Evolutionary conservation across 2,113 vertebrate species (phyloP), one percentile per base, ranked within the genome.

Genomic region (Chloropsis cyanopogon): DNA sequence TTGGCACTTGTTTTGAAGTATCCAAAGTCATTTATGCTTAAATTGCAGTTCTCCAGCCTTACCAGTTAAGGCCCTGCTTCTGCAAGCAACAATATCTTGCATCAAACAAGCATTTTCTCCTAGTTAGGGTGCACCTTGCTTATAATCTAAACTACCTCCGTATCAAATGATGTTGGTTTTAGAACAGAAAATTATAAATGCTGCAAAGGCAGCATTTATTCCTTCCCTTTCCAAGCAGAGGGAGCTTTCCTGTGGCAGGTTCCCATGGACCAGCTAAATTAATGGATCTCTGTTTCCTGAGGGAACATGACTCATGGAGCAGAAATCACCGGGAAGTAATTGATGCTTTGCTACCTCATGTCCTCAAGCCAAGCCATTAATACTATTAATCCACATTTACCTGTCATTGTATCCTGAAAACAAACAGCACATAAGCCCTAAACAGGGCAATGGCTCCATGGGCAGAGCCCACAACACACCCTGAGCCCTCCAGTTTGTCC

Each of bases 341-440:
- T 15, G 60, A 47, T 76, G 65, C 52, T 92, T 84, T 81, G 65
- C 72, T 84, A 49, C 82, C 75, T 85, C 61, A 2, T 1, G 11
- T n/a, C 12, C 42, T 90, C 50, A 9, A 54, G 52, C 12, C 24
- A 6, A 79, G 47, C 37, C 52, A 61, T 83, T 47, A 59, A 35
- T 94, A 88, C 50, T 35, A 10, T 83, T 92, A 23, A 44, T 68
- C 69, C 75, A 64, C 56, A 25, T 88, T 87, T 81, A 94, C 77
- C 91, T 85, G 71, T 33, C 72, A 50, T 82, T 85, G 16, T 23
- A 26, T 4, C 14, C 24, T 69, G 57, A 53, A 78, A 90, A 80
- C 52, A 91, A 94, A 80, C 49, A 65, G 82, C 60, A 92, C 91
- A 87, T 50, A 87, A 64, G 31, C 29, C 65, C 76, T 10, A 8